These are phyloP conservation scores for Lepisosteus oculatus DNA, from an alignment of 2,113 vertebrate species.

Conservation along the genomic window DNA sequence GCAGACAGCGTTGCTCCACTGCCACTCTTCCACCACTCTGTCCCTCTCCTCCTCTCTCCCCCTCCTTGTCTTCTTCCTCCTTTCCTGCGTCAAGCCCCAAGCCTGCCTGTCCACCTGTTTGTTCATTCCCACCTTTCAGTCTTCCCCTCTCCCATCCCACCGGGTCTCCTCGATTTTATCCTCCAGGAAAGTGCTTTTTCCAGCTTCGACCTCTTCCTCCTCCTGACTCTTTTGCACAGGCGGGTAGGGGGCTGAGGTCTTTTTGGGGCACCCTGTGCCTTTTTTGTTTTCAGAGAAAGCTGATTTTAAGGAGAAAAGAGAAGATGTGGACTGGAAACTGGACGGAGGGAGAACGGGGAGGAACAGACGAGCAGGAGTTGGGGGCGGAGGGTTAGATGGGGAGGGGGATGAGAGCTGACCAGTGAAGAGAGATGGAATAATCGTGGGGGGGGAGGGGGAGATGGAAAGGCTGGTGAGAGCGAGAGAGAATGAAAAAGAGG, in stretches of 20 bases:
- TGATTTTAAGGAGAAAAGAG: conserved; percentile 52
- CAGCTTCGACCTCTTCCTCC: too few relatives aligned
- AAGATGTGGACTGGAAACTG: conserved; percentile 54
- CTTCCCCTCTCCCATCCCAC: conserved; percentile 21
- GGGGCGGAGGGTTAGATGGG: conserved; percentile 31
- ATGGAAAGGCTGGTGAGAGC: conserved; percentile 9
- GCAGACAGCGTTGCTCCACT: conserved; percentile 42
- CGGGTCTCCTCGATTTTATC: conserved; percentile 33
- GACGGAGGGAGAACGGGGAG: conserved; percentile 31
- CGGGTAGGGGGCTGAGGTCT: too few relatives aligned
- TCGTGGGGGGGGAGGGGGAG: too few relatives aligned
- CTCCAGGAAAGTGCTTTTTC: conserved; percentile 42
- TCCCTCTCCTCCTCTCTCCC: conserved; percentile 24
- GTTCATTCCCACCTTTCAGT: conserved; percentile 39
- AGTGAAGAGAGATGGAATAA: not conserved
- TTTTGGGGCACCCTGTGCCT: too few relatives aligned
- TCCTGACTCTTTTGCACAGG: too few relatives aligned
- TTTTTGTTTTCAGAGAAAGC: conserved; percentile 48
- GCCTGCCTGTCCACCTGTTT: conserved; percentile 32
- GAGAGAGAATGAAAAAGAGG: conserved; percentile 29
- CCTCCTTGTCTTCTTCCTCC: not conserved
- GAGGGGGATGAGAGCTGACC: not conserved
- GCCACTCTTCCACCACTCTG: not conserved
- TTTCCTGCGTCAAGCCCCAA: not conserved
- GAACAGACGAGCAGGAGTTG: conserved; percentile 22